Conservation (phyloP, 2,113 vertebrate species). For the Lamprotornis superbus region DNA sequence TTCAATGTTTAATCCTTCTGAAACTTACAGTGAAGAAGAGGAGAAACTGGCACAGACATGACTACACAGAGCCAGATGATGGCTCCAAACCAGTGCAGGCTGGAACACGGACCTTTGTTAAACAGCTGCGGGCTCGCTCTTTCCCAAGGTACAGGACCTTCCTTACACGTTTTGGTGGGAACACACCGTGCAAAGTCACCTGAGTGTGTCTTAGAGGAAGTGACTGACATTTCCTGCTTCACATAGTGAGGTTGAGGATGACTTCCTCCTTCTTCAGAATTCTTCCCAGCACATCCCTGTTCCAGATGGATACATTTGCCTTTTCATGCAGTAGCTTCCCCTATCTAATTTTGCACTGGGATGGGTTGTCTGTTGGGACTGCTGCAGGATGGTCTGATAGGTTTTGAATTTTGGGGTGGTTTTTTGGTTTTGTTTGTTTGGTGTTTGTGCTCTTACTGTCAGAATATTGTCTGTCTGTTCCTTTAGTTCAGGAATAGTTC, state of each 20-base stretch:
- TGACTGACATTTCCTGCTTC: background rate
- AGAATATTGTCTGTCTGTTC: background rate
- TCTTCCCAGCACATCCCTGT: rapidly evolving
- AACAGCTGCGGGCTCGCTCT: constrained; percentile 83
- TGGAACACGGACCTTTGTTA: constrained; percentile 90
- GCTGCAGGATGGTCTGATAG: background rate
- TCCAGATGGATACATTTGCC: background rate
- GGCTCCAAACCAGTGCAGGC: constrained; percentile 92
- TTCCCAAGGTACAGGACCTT: constrained; percentile 85
- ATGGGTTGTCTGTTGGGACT: background rate
- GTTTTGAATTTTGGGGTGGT: background rate
- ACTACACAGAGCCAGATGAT: constrained; percentile 92
- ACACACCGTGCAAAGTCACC: rapidly evolving
- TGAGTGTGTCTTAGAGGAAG: background rate
- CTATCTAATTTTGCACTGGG: background rate
- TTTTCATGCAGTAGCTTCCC: background rate
- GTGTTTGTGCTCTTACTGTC: background rate
- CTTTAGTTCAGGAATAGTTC: background rate
- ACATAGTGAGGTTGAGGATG: background rate
- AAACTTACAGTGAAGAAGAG: constrained; percentile 89
- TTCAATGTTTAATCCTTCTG: constrained; percentile 3
- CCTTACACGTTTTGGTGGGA: rapidly evolving
- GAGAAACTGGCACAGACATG: constrained; percentile 96
- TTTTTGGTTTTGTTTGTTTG: background rate
- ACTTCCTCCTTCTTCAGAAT: background rate